Conservation (phyloP, 2,113 vertebrate species). For the Tamias sibiricus region DNA sequence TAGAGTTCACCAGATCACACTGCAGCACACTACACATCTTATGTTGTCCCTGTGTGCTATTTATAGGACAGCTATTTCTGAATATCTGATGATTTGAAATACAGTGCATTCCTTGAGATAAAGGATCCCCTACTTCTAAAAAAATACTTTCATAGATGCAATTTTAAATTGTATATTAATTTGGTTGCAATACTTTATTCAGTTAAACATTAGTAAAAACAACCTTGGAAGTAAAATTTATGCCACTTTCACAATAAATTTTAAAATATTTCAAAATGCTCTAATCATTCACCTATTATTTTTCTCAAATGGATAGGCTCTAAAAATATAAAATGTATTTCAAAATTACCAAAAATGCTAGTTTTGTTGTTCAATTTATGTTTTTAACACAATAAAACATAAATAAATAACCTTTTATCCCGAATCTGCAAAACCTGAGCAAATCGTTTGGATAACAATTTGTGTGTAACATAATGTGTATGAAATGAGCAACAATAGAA, state of each 20-base stretch:
- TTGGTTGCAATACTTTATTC: background rate
- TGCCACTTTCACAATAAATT: background rate
- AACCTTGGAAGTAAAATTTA: background rate
- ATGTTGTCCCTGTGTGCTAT: background rate
- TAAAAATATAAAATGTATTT: background rate
- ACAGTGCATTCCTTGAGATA: background rate
- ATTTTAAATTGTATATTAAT: background rate
- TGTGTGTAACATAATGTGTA: background rate
- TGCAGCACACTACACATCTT: no score
- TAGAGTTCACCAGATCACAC: background rate
- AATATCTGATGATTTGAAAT: background rate
- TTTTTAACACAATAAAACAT: background rate
- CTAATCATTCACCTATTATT: background rate
- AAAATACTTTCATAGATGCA: background rate
- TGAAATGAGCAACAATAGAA: background rate
- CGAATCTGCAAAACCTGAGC: background rate
- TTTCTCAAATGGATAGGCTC: background rate
- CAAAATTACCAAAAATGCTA: background rate
- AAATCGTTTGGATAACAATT: background rate
- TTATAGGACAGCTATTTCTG: background rate
- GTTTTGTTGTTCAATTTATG: background rate
- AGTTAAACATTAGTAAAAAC: background rate
- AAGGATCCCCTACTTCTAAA: background rate
- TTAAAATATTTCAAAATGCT: background rate
- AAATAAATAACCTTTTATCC: no score